Conservation (phyloP, 2,113 vertebrate genomes). For the Cariama cristata region DNA sequence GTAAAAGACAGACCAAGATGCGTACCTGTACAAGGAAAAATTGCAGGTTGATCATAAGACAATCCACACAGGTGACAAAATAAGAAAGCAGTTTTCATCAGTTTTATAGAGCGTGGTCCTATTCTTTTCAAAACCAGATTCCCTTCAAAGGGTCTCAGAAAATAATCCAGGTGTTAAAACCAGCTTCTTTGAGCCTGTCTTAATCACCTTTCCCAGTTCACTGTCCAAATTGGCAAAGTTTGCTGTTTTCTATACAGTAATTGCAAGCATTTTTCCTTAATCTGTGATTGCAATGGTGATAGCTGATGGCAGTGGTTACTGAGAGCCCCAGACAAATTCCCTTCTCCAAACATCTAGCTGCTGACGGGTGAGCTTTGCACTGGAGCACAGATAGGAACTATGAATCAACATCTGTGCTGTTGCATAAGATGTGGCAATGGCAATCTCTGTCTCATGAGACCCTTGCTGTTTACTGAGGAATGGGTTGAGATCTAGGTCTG, state of each 20-base stretch:
- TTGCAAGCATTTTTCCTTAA: background rate
- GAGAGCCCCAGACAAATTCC: conserved; percentile 15
- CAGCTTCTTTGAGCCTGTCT: background rate
- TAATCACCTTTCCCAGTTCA: background rate
- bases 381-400: conserved; percentile 9
- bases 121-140: background rate
- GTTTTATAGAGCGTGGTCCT: background rate
- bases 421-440: conserved; percentile 52
- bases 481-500: conserved; percentile 58
- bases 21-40: background rate
- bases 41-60: background rate
- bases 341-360: conserved; percentile 36
- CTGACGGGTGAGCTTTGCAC: conserved; percentile 39
- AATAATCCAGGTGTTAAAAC: background rate
- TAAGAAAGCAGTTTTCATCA: background rate
- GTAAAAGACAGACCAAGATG: conserved; percentile 13
- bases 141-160: background rate
- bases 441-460: conserved; percentile 16
- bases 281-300: background rate
- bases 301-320: background rate
- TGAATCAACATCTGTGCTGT: conserved; percentile 52
- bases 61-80: background rate
- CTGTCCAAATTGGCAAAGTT: background rate
- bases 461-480: conserved; percentile 56
- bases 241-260: background rate